These are phyloP conservation scores for Azorinus chamasolen DNA, from an alignment of 2,888 invertebrate species.

Conservation along the genomic window DNA sequence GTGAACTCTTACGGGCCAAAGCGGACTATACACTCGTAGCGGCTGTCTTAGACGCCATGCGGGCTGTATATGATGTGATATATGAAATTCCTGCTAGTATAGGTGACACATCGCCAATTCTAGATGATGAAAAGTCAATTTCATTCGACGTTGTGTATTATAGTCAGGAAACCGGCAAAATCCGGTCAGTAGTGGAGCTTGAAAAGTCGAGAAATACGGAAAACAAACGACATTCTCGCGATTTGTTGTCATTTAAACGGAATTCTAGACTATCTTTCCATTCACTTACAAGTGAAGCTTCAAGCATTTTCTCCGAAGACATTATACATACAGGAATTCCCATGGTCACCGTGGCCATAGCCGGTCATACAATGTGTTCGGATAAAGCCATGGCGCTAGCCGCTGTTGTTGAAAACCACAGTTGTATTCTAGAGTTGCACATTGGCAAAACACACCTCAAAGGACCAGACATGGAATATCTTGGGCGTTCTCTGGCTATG, in stretches of 20 bases:
- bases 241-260: constrained; percentile 68
- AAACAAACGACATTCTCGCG: constrained; percentile 66
- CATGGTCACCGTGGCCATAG: constrained; percentile 82
- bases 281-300: constrained; percentile 69
- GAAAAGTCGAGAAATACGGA: constrained; percentile 73
- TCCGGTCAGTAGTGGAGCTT: constrained; percentile 80
- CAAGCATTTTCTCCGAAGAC: constrained; percentile 64
- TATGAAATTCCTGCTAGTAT: constrained; percentile 68
- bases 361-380: constrained; percentile 79
- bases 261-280: constrained; percentile 74
- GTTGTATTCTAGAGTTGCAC: constrained; percentile 82
- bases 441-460: constrained; percentile 82
- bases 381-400: constrained; percentile 75
- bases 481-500: constrained; percentile 73
- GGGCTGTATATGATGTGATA: constrained; percentile 77
- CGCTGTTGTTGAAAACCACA: constrained; percentile 71
- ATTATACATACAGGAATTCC: constrained; percentile 75
- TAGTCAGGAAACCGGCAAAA: constrained; percentile 75
- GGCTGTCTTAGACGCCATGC: constrained; percentile 79
- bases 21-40: constrained; percentile 75
- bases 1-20: constrained; percentile 73
- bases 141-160: constrained; percentile 82
- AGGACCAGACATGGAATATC: constrained; percentile 73
- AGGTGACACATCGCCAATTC: constrained; percentile 67
- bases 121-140: constrained; percentile 80